Evolutionary conservation across 2,888 invertebrate genomes (phyloP), one percentile per base, ranked within the genome.

Genomic region (Acrobasis consociella): DNA sequence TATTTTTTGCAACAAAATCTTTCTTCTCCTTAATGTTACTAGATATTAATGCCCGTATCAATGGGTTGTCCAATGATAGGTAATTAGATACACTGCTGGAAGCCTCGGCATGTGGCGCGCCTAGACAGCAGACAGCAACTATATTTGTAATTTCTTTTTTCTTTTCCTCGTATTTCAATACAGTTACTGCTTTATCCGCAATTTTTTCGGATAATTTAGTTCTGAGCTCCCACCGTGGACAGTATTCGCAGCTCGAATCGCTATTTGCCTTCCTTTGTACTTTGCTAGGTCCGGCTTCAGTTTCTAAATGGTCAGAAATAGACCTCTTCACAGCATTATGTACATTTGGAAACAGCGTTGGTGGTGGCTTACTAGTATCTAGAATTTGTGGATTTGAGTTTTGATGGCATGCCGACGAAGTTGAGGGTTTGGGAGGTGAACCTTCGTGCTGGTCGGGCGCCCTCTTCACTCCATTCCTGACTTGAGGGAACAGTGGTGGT

Each of bases 281-380:
- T 31, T 89, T 89, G 80, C 77, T 77, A 73, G 87, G 81, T 72
- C 82, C 85, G 73, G 82, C 91, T 91, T 51, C 51, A 52, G 22
- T 13, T 9, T 46, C 31, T 31, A n/a, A n/a, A 31, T 31, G 9
- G 2, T 53, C 53, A 38, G 53, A 1, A 15, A 15, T 8, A 3
- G 53, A 9, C 53, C 53, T 53, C 31, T 53, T 31, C 31, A 31
- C 31, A 31, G 31, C 5, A 31, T 31, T 31, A 13, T 46, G 13
- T n/a, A n/a, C 46, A 46, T 11, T 46, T n/a, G 11, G 46, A n/a
- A 46, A 46, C 46, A 46, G 46, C n/a, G 13, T 2, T 46, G 46
- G 46, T 2, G 46, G 46, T 46, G 46, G 46, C n/a, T 46, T 46
- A n/a, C 46, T 46, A 5, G 46, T 46, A n/a, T 46, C 46, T 46